These are phyloP conservation scores for Sinocyclocheilus rhinocerous DNA, from an alignment of 2,113 vertebrate species.

Conservation along the genomic window DNA sequence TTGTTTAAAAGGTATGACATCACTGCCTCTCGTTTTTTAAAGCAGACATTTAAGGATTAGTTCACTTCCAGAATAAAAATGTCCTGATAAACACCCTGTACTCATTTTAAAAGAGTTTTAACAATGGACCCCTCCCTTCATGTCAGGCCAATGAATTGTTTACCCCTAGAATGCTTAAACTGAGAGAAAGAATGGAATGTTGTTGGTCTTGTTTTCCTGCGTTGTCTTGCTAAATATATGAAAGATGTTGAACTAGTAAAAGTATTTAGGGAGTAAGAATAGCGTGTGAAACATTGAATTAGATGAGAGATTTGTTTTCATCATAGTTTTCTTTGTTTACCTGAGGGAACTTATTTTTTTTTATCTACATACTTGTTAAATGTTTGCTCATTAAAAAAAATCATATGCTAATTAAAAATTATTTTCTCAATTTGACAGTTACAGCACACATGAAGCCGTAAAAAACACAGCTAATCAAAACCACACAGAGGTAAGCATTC, in stretches of 20 bases:
- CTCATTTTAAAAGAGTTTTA: conserved; percentile 22
- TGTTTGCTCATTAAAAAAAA: not conserved
- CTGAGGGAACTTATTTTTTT: not conserved
- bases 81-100: not conserved
- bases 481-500: conserved; percentile 61
- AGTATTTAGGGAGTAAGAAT: not conserved
- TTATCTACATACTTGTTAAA: conserved; percentile 26
- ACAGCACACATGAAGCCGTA: conserved; percentile 50
- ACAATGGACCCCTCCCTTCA: conserved; percentile 34
- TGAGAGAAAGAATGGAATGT: conserved; percentile 48
- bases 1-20: not conserved
- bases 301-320: conserved; percentile 6
- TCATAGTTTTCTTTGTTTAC: conserved; percentile 6
- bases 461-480: conserved; percentile 30
- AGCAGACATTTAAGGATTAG: not conserved
- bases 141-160: conserved; percentile 19
- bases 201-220: conserved; percentile 42
- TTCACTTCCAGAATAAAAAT: too few species aligned
- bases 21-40: not conserved
- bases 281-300: conserved; percentile 15
- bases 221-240: conserved; percentile 17
- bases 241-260: conserved; percentile 36
- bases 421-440: conserved; percentile 37
- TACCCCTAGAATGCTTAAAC: conserved; percentile 44
- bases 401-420: conserved; percentile 3